Percentiles rank a stretch among this genome's conserved stretches.
Evolutionary conservation across 1,140 invertebrate species (phyloP).

Genomic region (Drosophila pachea): DNA sequence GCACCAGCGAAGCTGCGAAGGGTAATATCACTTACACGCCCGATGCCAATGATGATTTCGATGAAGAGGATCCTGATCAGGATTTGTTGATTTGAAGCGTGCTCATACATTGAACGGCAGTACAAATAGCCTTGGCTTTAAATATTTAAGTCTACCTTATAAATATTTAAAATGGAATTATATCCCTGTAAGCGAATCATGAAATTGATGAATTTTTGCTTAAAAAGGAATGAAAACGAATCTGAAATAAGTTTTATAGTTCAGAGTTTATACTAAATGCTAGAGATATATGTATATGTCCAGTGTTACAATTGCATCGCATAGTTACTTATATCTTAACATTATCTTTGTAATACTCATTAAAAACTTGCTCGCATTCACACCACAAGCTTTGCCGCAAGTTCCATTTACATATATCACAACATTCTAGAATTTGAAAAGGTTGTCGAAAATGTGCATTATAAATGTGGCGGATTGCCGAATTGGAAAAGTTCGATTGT

Average conservation of each 20-base stretch:
- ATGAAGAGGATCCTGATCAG: slow-evolving; percentile 82
- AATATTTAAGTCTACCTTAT: slow-evolving; percentile 49
- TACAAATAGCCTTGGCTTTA: slow-evolving; percentile 75
- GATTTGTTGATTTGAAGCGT: slow-evolving; percentile 63
- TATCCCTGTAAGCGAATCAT: slow-evolving; percentile 28
- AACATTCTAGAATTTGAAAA: slow-evolving; percentile 35
- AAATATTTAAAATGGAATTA: slow-evolving; percentile 16
- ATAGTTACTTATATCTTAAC: slow-evolving; percentile 38
- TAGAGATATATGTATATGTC: slow-evolving; percentile 32
- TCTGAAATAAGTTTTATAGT: slow-evolving; percentile 29
- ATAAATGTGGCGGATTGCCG: slow-evolving; percentile 6
- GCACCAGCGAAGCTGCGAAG: slow-evolving; percentile 59
- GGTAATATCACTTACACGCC: slow-evolving; percentile 81
- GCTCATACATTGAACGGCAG: slow-evolving; percentile 53
- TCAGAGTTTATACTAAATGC: slow-evolving; percentile 41
- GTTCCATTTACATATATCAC: slow-evolving; percentile 33
- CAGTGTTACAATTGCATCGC: slow-evolving; percentile 46
- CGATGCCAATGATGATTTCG: slow-evolving; percentile 80
- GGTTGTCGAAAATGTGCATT: background rate
- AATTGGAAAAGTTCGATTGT: slow-evolving; percentile 3
- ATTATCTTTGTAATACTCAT: slow-evolving; percentile 42
- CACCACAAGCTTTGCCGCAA: background rate
- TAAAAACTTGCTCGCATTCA: slow-evolving; percentile 14
- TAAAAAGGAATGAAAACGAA: slow-evolving; percentile 11
- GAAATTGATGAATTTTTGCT: slow-evolving; percentile 21